A percentile compares a stretch with the other conserved stretches of the same genome.
Evolutionary conservation across 2,113 vertebrate genomes (phyloP).

Genomic region (Delphinus delphis): DNA sequence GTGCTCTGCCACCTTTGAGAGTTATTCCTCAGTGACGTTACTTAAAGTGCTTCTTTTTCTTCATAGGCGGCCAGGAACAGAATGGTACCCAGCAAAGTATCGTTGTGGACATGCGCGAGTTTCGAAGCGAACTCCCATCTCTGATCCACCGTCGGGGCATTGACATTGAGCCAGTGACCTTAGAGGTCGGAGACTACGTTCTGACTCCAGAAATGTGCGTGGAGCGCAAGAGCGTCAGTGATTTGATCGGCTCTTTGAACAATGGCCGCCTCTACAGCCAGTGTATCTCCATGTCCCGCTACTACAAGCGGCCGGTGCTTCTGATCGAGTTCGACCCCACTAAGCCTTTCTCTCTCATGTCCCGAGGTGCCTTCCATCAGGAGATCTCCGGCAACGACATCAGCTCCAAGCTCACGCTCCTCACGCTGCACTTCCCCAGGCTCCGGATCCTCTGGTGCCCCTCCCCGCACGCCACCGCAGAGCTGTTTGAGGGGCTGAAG

Average conservation of each 20-base stretch:
- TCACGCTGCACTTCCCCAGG: conserved; percentile 95
- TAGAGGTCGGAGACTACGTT: conserved; percentile 98
- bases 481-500: conserved; percentile 95
- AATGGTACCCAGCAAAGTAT: conserved; percentile 85
- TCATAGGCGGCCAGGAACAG: conserved; percentile 92
- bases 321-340: conserved; percentile 96
- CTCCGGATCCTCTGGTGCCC: conserved; percentile 96
- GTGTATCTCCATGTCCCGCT: conserved; percentile 94
- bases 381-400: conserved; percentile 94
- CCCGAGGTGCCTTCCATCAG: conserved; percentile 87
- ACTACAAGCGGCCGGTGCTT: conserved; percentile 92
- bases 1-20: not conserved
- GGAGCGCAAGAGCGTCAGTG: conserved; percentile 96
- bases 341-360: conserved; percentile 92
- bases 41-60: not conserved
- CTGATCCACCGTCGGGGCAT: conserved; percentile 95
- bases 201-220: conserved; percentile 94
- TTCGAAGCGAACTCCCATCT: conserved; percentile 95
- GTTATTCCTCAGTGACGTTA: not conserved
- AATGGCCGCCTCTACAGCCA: conserved; percentile 94
- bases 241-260: conserved; percentile 94
- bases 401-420: conserved; percentile 93
- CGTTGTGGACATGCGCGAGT: conserved; percentile 97
- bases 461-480: conserved; percentile 92
- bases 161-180: conserved; percentile 95